Percentiles rank a stretch among this genome's conserved stretches.
phyloP scores from a whole-genome alignment of 1,140 invertebrate genomes.

The Meloidogyne exigua region DNA sequence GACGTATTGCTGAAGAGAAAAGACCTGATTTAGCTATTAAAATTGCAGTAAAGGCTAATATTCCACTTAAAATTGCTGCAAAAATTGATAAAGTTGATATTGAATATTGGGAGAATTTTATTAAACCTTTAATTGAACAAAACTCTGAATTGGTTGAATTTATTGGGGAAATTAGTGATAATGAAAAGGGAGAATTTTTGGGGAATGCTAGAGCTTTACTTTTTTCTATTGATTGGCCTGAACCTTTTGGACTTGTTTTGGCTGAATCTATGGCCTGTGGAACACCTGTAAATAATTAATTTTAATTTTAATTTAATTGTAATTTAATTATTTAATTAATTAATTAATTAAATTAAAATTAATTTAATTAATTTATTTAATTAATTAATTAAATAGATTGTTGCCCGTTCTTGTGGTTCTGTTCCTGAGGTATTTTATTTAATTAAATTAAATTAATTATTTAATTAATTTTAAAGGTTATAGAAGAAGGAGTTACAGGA shows the following conservation, averaged over 20 bases:
- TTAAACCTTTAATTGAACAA: conserved; percentile 20
- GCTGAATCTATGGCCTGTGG: conserved; percentile 34
- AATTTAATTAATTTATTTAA: not conserved
- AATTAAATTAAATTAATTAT: not conserved
- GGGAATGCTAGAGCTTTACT: conserved; percentile 32
- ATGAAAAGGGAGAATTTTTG: conserved; percentile 18
- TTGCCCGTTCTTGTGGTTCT: conserved; percentile 26
- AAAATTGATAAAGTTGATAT: conserved; percentile 12
- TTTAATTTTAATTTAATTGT: not conserved
- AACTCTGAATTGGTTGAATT: conserved; percentile 16
- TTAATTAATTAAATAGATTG: not conserved
- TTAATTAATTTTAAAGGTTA: not conserved
- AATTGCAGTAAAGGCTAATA: conserved; percentile 21
- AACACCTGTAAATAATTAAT: conserved; percentile 16
- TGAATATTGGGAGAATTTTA: not conserved
- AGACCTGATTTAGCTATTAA: conserved; percentile 23
- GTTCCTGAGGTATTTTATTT: conserved; percentile 30
- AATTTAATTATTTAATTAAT: not conserved
- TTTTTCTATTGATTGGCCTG: conserved; percentile 30
- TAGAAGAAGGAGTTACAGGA: conserved; percentile 24
- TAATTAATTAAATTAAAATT: not conserved
- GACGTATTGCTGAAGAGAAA: conserved; percentile 18
- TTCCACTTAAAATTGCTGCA: conserved; percentile 29
- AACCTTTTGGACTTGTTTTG: conserved; percentile 36
- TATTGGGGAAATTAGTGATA: conserved; percentile 30